Evolutionary conservation across 2,113 vertebrate genomes (phyloP).

Genomic region (Brachyhypopomus gauderio): DNA sequence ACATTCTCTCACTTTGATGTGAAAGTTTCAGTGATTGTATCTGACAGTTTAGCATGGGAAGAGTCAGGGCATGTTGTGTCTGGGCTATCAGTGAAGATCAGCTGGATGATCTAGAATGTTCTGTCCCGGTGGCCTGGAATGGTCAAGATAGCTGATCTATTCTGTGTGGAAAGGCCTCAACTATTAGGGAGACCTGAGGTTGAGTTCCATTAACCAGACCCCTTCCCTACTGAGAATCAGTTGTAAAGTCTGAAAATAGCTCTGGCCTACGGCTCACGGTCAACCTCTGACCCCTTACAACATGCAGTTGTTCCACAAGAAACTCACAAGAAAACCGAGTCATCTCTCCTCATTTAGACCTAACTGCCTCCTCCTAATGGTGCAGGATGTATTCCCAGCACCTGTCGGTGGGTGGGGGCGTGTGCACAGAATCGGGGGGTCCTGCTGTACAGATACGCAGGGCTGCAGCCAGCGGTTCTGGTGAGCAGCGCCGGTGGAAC

Average conservation of each 20-base stretch:
- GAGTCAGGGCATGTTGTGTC: conserved; percentile 35
- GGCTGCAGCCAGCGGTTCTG: conserved; percentile 9
- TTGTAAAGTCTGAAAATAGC: neutral
- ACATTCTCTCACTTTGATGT: conserved; percentile 35
- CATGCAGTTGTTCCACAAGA: neutral
- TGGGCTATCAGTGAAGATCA: conserved; percentile 30
- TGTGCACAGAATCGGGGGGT: neutral
- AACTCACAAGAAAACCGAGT: neutral
- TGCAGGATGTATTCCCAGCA: conserved; percentile 14
- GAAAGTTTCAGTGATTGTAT: conserved; percentile 28
- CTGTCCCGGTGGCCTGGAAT: conserved; percentile 24
- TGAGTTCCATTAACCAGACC: conserved; percentile 7
- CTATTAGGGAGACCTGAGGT: neutral
- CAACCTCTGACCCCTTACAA: conserved; percentile 10
- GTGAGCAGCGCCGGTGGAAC: conserved; percentile 21
- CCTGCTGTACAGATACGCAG: neutral
- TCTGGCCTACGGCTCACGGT: neutral
- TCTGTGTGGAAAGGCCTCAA: neutral
- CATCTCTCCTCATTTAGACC: conserved; percentile 4
- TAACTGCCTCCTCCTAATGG: neutral
- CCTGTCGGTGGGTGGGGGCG: conserved; percentile 12
- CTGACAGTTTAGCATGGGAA: conserved; percentile 38
- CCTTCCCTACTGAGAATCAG: neutral
- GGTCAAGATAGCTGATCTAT: neutral
- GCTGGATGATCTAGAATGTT: conserved; percentile 23